Conservation (phyloP, 2,888 invertebrate species). For the Epistrophe eligans region DNA sequence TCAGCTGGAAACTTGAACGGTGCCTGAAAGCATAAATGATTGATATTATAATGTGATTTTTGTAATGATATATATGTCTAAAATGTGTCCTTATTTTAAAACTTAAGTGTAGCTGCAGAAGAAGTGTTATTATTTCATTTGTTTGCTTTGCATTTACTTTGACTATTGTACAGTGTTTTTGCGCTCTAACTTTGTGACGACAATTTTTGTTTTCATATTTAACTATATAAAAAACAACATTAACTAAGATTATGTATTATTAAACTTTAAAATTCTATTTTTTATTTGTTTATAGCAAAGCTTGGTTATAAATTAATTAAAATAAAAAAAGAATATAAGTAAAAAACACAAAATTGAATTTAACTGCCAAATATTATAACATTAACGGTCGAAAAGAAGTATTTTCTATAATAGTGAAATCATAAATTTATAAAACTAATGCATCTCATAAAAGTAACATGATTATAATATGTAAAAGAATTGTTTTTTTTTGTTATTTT, state of each 20-base stretch:
- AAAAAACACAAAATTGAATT: slow-evolving; percentile 43
- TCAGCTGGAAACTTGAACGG: slow-evolving; percentile 47
- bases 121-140: slow-evolving; percentile 26
- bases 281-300: slow-evolving; percentile 46
- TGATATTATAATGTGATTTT: slow-evolving; percentile 50
- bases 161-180: slow-evolving; percentile 60
- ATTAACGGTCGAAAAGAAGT: slow-evolving; percentile 66
- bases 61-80: slow-evolving; percentile 29
- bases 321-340: slow-evolving; percentile 24
- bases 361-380: slow-evolving; percentile 68
- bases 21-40: slow-evolving; percentile 65
- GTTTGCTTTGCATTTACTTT: slow-evolving; percentile 47
- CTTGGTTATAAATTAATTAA: slow-evolving; percentile 46
- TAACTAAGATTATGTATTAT: slow-evolving; percentile 41
- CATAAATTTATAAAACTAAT: slow-evolving; percentile 65
- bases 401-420: slow-evolving; percentile 63
- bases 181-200: slow-evolving; percentile 59
- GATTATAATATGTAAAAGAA: slow-evolving; percentile 50
- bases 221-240: slow-evolving; percentile 43
- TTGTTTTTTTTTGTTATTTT: slow-evolving; percentile 44
- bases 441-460: slow-evolving; percentile 71
- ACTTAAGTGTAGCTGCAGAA: slow-evolving; percentile 34
- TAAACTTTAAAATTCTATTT: slow-evolving; percentile 57
- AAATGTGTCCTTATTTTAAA: slow-evolving; percentile 31
- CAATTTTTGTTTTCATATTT: slow-evolving; percentile 16